Conservation (phyloP, 2,113 vertebrate species). For the Dendropsophus ebraccatus region DNA sequence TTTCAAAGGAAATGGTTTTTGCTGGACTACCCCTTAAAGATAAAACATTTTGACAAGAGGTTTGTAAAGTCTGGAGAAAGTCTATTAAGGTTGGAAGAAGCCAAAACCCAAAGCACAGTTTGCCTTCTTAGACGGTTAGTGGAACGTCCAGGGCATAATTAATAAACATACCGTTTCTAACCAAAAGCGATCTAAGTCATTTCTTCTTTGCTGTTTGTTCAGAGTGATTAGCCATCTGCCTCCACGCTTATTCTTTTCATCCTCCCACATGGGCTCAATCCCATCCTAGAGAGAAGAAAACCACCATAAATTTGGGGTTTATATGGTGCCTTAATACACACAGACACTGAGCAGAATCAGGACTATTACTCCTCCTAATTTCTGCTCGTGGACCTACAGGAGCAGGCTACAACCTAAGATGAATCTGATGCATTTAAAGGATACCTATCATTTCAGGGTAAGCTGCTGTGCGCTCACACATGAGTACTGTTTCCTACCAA, state of each 20-base stretch:
- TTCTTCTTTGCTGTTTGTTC: constrained; percentile 92
- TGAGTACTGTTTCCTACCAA: no score
- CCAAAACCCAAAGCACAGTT: no score
- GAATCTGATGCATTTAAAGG: neutral
- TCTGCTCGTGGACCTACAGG: neutral
- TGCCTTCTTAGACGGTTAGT: no score
- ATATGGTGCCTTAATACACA: neutral
- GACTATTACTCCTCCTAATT: neutral
- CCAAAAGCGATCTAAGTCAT: constrained; percentile 97
- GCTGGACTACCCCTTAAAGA: no score
- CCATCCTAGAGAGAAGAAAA: constrained; percentile 81
- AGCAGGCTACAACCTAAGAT: neutral
- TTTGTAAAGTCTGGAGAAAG: no score
- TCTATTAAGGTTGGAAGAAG: neutral
- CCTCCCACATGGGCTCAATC: constrained; percentile 99
- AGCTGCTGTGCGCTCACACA: no score
- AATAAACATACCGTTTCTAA: constrained; percentile 91
- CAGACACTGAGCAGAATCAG: neutral
- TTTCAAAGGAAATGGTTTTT: no score
- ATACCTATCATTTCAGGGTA: no score
- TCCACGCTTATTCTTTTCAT: constrained; percentile 90
- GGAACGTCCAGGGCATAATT: no score
- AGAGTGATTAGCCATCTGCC: constrained; percentile 96
- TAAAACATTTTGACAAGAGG: no score
- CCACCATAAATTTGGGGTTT: neutral